Conservation (phyloP, 2,113 vertebrate genomes). For the Clarias macrocephalus region DNA sequence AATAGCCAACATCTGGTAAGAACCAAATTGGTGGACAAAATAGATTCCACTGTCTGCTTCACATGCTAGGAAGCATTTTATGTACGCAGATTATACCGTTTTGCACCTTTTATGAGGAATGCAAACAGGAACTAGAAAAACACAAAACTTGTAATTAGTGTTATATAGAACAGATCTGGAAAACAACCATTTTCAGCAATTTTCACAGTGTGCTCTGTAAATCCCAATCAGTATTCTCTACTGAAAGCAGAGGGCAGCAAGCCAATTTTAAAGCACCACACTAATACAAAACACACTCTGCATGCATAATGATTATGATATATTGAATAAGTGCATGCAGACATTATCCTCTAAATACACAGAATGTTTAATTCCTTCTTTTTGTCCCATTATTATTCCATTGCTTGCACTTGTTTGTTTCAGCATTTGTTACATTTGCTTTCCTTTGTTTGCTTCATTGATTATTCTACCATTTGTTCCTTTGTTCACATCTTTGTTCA, state of each 20-base stretch:
- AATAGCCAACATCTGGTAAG: neutral
- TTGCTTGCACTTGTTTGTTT: neutral
- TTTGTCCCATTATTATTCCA: neutral
- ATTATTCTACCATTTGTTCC: neutral
- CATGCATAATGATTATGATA: neutral
- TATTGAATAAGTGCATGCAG: neutral
- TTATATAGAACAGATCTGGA: neutral
- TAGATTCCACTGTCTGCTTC: neutral
- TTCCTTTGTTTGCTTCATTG: neutral
- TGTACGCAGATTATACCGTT: neutral
- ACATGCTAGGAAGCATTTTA: neutral
- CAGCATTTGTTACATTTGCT: neutral
- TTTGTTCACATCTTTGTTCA: neutral
- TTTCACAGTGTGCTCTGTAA: neutral
- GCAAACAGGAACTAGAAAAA: neutral
- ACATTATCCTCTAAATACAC: neutral
- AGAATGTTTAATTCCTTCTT: neutral
- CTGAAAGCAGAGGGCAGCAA: neutral
- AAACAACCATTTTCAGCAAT: neutral
- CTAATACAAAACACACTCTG: conserved; percentile 1
- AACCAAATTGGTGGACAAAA: neutral
- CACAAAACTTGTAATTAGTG: neutral
- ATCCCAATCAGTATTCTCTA: neutral
- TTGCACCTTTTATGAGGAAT: conserved; percentile 1
- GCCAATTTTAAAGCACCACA: neutral